Base-by-base conservation (phyloP, 2,797 vertebrate genomes). In the Chelidonichthys spinosus region DNA sequence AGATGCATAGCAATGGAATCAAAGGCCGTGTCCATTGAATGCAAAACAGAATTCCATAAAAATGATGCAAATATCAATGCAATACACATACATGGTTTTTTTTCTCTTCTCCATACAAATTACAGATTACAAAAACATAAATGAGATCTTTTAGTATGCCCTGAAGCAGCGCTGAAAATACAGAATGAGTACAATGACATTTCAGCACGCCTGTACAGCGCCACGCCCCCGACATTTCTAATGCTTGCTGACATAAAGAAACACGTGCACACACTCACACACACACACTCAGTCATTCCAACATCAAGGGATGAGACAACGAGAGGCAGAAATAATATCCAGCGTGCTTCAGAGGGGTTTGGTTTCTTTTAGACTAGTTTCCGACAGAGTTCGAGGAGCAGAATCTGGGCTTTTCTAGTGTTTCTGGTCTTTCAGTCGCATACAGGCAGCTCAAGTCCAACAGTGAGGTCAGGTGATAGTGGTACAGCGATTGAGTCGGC, bases 81-180 rank as follows among this genome's bases (percentile, higher is more conserved):
- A 88, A 81, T 93, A 92, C 90, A 94, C 90, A 83, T 85, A 90
- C 85, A 81, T 59, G 11, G 7, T 37, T 66, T 59, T 81, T 85
- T 86, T 86, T 89, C 89, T 88, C 87, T 86, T 89, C 89, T 66
- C 87, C 87, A 89, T 95, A 95, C 91, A 95, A 95, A 95, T 93
- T 90, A 94, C 92, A 93, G 85, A 85, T 91, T 94, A 92, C 89
- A 93, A 94, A 93, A 94, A 93, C 86, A 90, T 90, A 93, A 92
- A 92, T 83, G 79, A 91, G 85, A 90, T 79, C 46, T 90, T 89
- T 85, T 90, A 69, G 69, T 86, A 75, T 82, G 85, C 84, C 87
- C 87, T 85, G 88, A 89, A 91, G 91, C 88, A 69, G 83, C 76
- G 76, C 87, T 86, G 87, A 90, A 88, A 87, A 75, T 64, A 90